A percentile compares a stretch with the other conserved stretches of the same genome.
Conservation (phyloP, 1,140 invertebrate genomes). For the Euglossa dilemma region DNA sequence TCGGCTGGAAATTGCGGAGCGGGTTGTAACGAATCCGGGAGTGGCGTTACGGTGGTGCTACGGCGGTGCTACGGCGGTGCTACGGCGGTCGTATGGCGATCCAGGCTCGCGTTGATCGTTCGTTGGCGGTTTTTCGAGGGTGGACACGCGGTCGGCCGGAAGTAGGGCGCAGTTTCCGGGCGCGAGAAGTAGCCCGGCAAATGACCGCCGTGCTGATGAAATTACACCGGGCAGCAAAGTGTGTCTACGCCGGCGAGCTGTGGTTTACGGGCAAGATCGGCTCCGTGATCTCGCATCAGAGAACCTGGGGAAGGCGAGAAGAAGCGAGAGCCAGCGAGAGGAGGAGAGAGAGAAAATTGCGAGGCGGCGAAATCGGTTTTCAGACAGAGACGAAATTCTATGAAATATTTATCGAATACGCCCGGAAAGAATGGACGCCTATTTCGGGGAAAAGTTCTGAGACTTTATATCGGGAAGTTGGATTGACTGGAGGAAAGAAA, state of each 20-base stretch:
- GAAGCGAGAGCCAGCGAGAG: no score
- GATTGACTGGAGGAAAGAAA: not conserved
- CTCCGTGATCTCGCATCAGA: conserved; percentile 55
- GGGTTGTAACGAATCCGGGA: not conserved
- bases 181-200: conserved; percentile 41
- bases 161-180: conserved; percentile 21
- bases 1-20: not conserved
- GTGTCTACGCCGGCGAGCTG: conserved; percentile 42
- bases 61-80: not conserved
- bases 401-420: not conserved
- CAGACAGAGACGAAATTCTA: not conserved
- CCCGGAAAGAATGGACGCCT: not conserved
- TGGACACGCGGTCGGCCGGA: not conserved
- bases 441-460: not conserved
- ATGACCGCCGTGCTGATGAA: conserved; percentile 42
- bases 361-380: not conserved
- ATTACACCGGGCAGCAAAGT: conserved; percentile 36
- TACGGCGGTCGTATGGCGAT: no score
- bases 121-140: conserved; percentile 20
- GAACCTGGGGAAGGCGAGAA: not conserved
- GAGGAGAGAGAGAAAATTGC: not conserved
- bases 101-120: not conserved
- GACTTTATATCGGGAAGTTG: not conserved
- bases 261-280: conserved; percentile 43
- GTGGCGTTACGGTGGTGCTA: not conserved